phyloP scores from a whole-genome alignment of 2,797 vertebrate genomes.

The Lophotriccus pileatus region DNA sequence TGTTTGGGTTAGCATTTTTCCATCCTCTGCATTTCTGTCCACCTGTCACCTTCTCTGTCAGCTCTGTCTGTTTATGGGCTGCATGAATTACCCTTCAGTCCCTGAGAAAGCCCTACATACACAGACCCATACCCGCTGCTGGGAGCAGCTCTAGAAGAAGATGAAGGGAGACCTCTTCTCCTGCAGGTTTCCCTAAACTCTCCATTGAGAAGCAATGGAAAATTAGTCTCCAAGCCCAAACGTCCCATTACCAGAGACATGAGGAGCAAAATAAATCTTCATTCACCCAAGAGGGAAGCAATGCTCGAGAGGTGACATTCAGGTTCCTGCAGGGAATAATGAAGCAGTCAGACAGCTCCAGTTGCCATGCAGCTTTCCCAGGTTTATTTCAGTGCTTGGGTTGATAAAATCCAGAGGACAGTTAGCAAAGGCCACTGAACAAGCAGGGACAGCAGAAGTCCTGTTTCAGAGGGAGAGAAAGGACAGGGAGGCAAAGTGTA shows the following conservation, averaged over 20 bases:
- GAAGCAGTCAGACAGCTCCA: background rate
- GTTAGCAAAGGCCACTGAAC: background rate
- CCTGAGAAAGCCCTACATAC: accelerated
- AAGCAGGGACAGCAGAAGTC: background rate
- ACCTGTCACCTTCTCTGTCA: background rate
- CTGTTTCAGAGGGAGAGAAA: background rate
- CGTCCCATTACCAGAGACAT: background rate
- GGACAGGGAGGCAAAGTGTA: background rate
- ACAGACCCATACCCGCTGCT: background rate
- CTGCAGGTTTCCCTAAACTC: background rate
- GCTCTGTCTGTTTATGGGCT: background rate
- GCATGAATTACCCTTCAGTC: background rate
- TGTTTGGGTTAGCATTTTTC: background rate
- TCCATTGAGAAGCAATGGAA: background rate
- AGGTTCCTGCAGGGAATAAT: background rate
- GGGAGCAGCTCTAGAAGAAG: background rate
- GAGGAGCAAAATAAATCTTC: background rate
- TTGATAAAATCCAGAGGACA: background rate
- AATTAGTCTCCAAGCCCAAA: background rate
- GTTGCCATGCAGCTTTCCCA: accelerated
- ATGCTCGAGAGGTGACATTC: background rate
- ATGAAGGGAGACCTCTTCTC: background rate
- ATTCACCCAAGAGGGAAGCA: background rate
- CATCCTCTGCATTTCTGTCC: background rate
- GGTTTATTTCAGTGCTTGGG: background rate